Conservation (phyloP, 2,888 invertebrate species). For the Oligia strigilis region DNA sequence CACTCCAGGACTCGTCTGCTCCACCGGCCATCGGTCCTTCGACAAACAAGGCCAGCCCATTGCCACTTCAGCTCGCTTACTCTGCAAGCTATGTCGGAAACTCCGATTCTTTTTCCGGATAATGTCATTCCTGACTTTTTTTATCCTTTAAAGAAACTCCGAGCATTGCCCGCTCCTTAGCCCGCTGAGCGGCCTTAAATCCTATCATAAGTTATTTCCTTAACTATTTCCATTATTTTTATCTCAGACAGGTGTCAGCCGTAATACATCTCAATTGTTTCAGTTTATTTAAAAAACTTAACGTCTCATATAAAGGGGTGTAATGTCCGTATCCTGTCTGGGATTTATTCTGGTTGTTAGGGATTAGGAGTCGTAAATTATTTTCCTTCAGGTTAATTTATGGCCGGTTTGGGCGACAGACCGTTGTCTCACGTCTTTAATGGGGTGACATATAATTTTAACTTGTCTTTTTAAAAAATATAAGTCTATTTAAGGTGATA, state of each 20-base stretch:
- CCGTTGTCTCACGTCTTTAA: constrained; percentile 83
- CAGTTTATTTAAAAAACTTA: constrained; percentile 79
- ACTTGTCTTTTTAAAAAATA: constrained; percentile 67
- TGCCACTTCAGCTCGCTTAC: background rate
- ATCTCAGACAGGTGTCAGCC: constrained; percentile 55
- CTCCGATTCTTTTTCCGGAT: background rate
- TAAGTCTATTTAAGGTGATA: constrained; percentile 65
- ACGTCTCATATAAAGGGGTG: constrained; percentile 78
- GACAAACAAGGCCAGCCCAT: background rate
- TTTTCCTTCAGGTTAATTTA: constrained; percentile 84
- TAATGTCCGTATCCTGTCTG: constrained; percentile 82
- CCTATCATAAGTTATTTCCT: constrained; percentile 12
- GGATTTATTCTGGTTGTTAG: constrained; percentile 80
- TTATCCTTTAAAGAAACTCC: background rate
- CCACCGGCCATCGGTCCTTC: too few relatives aligned
- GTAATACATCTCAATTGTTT: constrained; percentile 71
- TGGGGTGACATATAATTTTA: constrained; percentile 78
- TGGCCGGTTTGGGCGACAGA: constrained; percentile 79
- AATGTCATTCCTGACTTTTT: background rate
- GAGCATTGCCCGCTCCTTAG: background rate
- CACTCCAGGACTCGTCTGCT: too few relatives aligned
- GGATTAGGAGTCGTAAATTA: constrained; percentile 86
- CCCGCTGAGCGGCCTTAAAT: background rate
- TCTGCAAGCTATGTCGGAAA: background rate
- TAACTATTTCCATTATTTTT: constrained; percentile 24